phyloP scores from a whole-genome alignment of 2,797 vertebrate genomes.

The Loris lydekkerianus region DNA sequence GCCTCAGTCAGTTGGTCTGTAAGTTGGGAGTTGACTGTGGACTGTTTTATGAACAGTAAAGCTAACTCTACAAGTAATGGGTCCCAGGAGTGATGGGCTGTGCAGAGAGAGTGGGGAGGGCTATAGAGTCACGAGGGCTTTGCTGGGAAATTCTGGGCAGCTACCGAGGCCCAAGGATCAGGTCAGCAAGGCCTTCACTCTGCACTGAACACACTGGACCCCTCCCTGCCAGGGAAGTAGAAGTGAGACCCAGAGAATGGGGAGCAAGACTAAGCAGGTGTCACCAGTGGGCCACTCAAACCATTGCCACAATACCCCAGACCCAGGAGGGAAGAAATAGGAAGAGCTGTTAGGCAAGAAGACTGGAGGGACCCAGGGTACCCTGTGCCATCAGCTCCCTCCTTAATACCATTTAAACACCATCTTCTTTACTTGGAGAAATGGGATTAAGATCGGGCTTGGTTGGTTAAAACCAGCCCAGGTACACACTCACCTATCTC shows the following conservation, averaged over 20 bases:
- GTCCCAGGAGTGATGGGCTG: neutral
- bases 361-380: neutral
- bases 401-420: neutral
- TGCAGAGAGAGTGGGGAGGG: neutral
- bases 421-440: neutral
- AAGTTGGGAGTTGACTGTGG: neutral
- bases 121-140: neutral
- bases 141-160: neutral
- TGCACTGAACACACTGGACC: neutral
- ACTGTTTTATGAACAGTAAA: neutral
- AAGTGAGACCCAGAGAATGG: neutral
- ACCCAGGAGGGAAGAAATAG: neutral
- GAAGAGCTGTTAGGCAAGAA: neutral
- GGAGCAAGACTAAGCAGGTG: neutral
- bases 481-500: neutral
- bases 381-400: accelerated
- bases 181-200: neutral
- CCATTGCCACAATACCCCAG: neutral
- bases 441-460: neutral
- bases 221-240: neutral
- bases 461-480: accelerated
- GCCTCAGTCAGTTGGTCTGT: neutral
- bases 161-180: neutral
- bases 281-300: neutral
- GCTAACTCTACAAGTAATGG: neutral